phyloP scores from a whole-genome alignment of 2,797 vertebrate species.

The Gastrophryne carolinensis region DNA sequence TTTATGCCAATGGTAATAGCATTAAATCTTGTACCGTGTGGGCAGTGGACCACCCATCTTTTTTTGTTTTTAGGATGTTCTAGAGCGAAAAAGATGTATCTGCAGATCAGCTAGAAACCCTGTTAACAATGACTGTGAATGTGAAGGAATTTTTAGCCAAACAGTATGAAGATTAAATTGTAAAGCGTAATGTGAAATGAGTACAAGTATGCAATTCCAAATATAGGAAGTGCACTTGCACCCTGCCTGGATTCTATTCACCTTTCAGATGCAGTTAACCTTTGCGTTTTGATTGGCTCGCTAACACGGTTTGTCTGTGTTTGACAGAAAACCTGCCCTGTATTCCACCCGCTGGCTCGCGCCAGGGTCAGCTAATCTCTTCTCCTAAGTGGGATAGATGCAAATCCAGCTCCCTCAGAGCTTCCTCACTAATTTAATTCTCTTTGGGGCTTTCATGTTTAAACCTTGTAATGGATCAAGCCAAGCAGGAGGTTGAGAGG shows the following conservation, averaged over 20 bases:
- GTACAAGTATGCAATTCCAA: slow-evolving; percentile 72
- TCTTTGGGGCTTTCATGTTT: slow-evolving; percentile 64
- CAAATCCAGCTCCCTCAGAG: slow-evolving; percentile 63
- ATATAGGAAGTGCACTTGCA: slow-evolving; percentile 52
- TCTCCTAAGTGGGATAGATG: slow-evolving; percentile 68
- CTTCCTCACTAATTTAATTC: slow-evolving; percentile 70
- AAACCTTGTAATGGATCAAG: slow-evolving; percentile 67
- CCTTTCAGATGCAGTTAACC: slow-evolving; percentile 61
- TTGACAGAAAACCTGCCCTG: slow-evolving; percentile 65
- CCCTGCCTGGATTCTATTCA: slow-evolving; percentile 54
- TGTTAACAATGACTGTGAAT: no score
- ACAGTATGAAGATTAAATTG: neutral
- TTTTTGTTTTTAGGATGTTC: no score
- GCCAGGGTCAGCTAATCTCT: slow-evolving; percentile 69
- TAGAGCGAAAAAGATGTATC: no score
- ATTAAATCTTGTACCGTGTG: no score
- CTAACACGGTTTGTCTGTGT: slow-evolving; percentile 63
- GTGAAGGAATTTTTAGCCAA: neutral
- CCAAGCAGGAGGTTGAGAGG: slow-evolving; percentile 64
- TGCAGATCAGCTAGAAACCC: no score
- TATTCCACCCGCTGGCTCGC: slow-evolving; percentile 52
- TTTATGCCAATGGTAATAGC: no score
- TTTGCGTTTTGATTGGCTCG: slow-evolving; percentile 60
- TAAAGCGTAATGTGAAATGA: neutral
- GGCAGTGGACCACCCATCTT: no score